phyloP scores from a whole-genome alignment of 2,113 vertebrate species.

The Struthidea cinerea region DNA sequence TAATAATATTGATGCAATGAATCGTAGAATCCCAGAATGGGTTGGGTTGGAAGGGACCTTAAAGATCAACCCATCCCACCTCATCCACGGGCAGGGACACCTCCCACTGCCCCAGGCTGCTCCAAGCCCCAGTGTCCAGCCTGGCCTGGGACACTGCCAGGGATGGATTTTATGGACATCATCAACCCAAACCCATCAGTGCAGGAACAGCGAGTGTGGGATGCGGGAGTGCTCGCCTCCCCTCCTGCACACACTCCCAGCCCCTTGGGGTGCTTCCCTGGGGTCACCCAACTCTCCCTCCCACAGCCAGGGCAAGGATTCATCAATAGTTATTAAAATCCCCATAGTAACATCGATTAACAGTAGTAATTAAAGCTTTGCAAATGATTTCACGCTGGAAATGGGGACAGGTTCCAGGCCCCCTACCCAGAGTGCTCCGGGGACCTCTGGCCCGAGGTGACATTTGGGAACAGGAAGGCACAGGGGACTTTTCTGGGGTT shows the following conservation, averaged over 20 bases:
- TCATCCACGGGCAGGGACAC: background rate
- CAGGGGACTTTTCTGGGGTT: background rate
- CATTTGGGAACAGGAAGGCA: background rate
- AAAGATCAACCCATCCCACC: rapidly evolving
- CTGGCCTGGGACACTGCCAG: background rate
- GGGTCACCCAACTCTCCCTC: background rate
- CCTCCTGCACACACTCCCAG: background rate
- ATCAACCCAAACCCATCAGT: background rate
- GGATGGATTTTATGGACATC: background rate
- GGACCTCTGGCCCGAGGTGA: background rate
- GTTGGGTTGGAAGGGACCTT: background rate
- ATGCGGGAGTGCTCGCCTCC: background rate
- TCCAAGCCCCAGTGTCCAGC: background rate
- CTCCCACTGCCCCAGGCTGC: background rate
- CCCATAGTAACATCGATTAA: background rate
- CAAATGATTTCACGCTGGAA: background rate
- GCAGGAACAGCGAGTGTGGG: background rate
- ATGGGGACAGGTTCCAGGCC: rapidly evolving
- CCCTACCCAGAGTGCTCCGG: rapidly evolving
- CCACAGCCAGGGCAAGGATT: background rate
- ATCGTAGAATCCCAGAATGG: background rate
- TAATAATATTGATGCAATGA: no score
- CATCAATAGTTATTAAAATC: background rate
- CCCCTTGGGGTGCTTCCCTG: no score
- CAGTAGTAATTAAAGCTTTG: background rate